Evolutionary conservation across 2,797 vertebrate genomes (phyloP).

Genomic region (Gadopsis bispinosus): DNA sequence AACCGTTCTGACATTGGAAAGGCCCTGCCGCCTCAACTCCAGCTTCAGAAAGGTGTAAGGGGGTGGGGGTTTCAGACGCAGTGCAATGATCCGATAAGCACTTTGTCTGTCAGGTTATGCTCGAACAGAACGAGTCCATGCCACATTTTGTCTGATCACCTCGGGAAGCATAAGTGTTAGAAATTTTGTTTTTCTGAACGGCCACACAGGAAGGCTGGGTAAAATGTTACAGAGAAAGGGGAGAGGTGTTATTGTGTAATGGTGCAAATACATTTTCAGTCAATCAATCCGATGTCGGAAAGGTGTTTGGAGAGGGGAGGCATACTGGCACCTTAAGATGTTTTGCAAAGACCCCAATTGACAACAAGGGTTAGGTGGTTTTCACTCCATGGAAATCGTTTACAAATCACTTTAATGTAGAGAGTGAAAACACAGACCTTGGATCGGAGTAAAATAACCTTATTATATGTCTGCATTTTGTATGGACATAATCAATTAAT

Average conservation of each 20-base stretch:
- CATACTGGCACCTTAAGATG: not conserved
- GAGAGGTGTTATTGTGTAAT: not conserved
- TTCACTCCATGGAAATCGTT: not conserved
- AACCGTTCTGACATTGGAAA: not conserved
- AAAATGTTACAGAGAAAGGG: not conserved
- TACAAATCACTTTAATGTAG: not conserved
- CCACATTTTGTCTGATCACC: not conserved
- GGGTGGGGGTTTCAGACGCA: not conserved
- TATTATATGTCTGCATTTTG: not conserved
- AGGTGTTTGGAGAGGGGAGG: not conserved
- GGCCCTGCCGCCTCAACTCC: not conserved
- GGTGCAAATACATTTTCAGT: not conserved
- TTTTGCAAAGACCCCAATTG: not conserved
- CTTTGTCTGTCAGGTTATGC: not conserved
- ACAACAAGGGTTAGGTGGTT: not conserved
- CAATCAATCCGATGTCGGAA: no score
- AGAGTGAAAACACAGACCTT: not conserved
- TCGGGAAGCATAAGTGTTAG: not conserved
- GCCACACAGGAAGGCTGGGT: not conserved
- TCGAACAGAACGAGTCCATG: not conserved
- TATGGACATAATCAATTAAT: not conserved
- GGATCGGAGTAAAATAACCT: not conserved
- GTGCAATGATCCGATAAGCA: not conserved
- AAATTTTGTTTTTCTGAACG: not conserved
- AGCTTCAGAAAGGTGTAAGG: not conserved